Conservation (phyloP, 2,113 vertebrate genomes). For the Cryptotis parvus region DNA sequence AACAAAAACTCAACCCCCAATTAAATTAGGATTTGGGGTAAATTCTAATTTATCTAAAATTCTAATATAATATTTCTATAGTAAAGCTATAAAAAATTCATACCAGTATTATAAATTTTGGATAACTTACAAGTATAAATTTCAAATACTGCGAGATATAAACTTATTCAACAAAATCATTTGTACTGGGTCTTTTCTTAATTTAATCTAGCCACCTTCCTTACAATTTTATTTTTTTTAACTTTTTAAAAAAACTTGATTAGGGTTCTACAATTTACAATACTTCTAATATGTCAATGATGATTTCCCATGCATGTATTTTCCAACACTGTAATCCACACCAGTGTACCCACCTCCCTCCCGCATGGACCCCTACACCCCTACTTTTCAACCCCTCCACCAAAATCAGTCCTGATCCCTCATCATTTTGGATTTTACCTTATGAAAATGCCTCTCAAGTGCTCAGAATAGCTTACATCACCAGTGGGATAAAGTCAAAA, state of each 20-base stretch:
- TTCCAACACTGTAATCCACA: too few relatives aligned
- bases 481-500: neutral
- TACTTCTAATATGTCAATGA: too few relatives aligned
- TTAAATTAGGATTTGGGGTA: slow-evolving; percentile 7
- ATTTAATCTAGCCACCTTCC: neutral
- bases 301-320: too few relatives aligned
- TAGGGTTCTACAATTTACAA: too few relatives aligned
- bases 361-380: too few relatives aligned
- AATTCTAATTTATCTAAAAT: neutral
- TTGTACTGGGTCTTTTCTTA: neutral
- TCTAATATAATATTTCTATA: neutral
- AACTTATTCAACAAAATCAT: neutral
- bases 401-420: too few relatives aligned
- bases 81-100: neutral
- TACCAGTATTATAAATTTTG: too few relatives aligned
- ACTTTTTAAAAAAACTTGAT: too few relatives aligned
- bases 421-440: neutral
- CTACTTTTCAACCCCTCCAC: too few relatives aligned
- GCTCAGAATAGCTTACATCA: neutral
- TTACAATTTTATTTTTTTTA: neutral
- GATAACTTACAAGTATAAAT: too few relatives aligned
- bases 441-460: neutral
- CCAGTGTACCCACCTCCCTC: too few relatives aligned
- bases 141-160: neutral
- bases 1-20: neutral